These are phyloP conservation scores for Cryptomyrus ogoouensis DNA, from an alignment of 2,113 vertebrate species.

Conservation along the genomic window DNA sequence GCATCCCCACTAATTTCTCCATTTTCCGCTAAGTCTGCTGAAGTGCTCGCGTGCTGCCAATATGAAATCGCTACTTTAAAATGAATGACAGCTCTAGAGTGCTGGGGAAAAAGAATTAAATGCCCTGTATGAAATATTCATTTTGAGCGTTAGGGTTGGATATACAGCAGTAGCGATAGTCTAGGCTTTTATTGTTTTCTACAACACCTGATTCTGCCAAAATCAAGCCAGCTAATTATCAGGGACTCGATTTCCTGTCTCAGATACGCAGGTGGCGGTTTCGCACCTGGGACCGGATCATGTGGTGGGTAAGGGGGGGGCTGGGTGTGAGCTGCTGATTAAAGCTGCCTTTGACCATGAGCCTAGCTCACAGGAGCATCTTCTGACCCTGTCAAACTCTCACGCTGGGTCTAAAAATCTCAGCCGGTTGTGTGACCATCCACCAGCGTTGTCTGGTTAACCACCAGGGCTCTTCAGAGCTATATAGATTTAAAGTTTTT, in stretches of 20 bases:
- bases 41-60: background rate
- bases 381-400: background rate
- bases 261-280: background rate
- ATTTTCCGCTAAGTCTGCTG: background rate
- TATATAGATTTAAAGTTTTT: background rate
- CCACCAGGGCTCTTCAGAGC: background rate
- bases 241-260: background rate
- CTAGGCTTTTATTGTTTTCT: background rate
- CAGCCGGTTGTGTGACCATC: background rate
- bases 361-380: background rate
- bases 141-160: background rate
- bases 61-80: background rate
- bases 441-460: background rate
- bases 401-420: background rate
- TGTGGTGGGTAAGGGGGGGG: background rate
- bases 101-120: background rate
- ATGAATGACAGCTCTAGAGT: conserved; percentile 13
- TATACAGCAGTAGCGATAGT: background rate
- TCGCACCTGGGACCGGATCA: background rate
- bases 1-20: conserved; percentile 3
- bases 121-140: background rate
- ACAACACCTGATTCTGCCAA: background rate
- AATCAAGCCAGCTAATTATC: background rate
- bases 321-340: background rate
- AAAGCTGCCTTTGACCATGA: background rate